Base-by-base conservation (phyloP, 1,140 invertebrate genomes). In the Hesperophylax magnus region DNA sequence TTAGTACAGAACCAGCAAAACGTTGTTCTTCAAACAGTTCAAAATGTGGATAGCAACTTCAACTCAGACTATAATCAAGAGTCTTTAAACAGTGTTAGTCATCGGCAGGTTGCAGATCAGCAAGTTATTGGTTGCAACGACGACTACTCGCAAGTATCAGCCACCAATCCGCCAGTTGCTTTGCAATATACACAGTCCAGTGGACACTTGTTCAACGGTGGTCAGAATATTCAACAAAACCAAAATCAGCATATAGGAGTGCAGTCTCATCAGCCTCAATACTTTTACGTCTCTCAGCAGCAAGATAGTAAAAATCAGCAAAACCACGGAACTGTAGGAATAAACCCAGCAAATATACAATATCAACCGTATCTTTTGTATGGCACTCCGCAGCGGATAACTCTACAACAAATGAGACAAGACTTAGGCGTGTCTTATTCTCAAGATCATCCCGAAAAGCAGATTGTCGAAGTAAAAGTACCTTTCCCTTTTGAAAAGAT, bases 401-500 rank as follows among this genome's bases (percentile, higher is more conserved):
- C 67, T 17, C 27, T 80, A 11, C 69, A 72, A 24, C 69, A 72
- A 76, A 86, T 92, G 3, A 92, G 92, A 11, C 92, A 92, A 84
- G 87, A 90, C 22, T 84, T 92, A 3, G 90, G 92, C 79, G 91
- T 90, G 83, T 88, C 89, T 5, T 87, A 90, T 79, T 88, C 90
- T 56, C 86, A 92, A 17, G 88, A 92, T 24, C 58, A 84, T 88
- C 92, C 15, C 89, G 89, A 2, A 87, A 90, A 47, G 11, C 39
- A 89, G 90, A 80, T 92, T 9, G 89, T 92, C 27, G 90, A 89
- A 18, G 85, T 88, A 2, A 85, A 89, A 82, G 89, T 87, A 71
- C 91, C 89, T 18, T 92, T 91, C 82, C 91, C 91, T 27, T 90
- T 92, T 0, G 90, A 90, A 81, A 89, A 86, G 47, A 81, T 89